Conservation (phyloP, 2,888 invertebrate genomes). For the Rhamnusium bicolor region DNA sequence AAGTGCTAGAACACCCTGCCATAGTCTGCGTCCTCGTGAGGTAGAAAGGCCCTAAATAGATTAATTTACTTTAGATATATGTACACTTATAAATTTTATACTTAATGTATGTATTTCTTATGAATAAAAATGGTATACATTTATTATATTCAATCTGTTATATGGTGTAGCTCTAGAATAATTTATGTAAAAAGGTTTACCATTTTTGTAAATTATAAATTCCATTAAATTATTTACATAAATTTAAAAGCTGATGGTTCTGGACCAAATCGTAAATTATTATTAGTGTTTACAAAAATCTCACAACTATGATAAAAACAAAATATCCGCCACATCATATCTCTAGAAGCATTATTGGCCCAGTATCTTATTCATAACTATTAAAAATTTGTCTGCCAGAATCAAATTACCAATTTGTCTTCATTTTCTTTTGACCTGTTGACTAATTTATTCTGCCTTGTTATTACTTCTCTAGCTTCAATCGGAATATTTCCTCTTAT, state of each 20-base stretch:
- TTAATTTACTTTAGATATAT: background rate
- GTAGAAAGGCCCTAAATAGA: background rate
- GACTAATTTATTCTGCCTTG: no score
- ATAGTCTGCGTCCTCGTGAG: background rate
- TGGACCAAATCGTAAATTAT: background rate
- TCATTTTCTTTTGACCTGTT: no score
- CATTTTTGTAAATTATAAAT: background rate
- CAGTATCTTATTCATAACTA: no score
- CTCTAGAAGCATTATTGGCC: background rate
- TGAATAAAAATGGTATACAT: no score
- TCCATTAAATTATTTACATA: background rate
- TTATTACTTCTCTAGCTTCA: no score
- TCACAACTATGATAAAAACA: background rate
- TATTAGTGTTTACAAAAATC: background rate
- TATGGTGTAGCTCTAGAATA: background rate
- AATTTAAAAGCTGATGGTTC: background rate
- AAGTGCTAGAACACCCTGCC: background rate
- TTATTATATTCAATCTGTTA: no score
- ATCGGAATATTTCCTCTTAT: no score
- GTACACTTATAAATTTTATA: background rate
- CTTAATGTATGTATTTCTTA: no score
- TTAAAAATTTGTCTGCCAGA: no score
- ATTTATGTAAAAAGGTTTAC: background rate
- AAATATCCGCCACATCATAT: background rate
- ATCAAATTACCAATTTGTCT: no score